Percentiles rank a stretch among this genome's conserved stretches.
phyloP scores from a whole-genome alignment of 1,140 invertebrate species.

The Atta texana region DNA sequence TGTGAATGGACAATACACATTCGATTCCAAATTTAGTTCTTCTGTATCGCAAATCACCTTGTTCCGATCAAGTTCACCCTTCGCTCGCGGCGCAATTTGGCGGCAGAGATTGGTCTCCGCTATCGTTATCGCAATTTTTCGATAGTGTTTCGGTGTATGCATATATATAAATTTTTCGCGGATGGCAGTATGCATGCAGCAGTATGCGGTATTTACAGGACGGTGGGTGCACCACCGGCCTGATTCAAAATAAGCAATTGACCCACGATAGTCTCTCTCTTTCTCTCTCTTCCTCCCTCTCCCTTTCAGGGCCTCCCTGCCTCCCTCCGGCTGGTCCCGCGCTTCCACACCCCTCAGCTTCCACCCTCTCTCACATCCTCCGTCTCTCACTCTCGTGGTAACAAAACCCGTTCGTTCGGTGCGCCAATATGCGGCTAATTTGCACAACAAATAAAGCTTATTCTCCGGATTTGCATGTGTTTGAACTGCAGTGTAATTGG shows the following conservation, averaged over 20 bases:
- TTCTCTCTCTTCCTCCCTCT: constrained; percentile 33
- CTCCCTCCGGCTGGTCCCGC: constrained; percentile 21
- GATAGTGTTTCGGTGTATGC: constrained; percentile 70
- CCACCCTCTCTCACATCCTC: constrained; percentile 55
- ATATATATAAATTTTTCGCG: constrained; percentile 60
- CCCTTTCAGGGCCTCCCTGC: constrained; percentile 19
- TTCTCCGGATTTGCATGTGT: constrained; percentile 87
- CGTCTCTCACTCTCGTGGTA: constrained; percentile 74
- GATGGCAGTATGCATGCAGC: constrained; percentile 49
- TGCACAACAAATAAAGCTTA: constrained; percentile 87
- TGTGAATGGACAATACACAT: neutral
- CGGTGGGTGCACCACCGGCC: constrained; percentile 76
- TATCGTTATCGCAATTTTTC: constrained; percentile 78
- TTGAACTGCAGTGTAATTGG: constrained; percentile 87
- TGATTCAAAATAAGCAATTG: constrained; percentile 85
- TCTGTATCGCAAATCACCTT: constrained; percentile 68
- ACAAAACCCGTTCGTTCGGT: constrained; percentile 83
- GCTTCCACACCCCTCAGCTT: constrained; percentile 37
- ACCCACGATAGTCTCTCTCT: constrained; percentile 74
- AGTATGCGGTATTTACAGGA: constrained; percentile 78
- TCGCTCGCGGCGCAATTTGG: constrained; percentile 72
- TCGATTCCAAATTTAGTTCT: constrained; percentile 29
- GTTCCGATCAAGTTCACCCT: constrained; percentile 69
- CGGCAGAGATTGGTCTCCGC: constrained; percentile 74
- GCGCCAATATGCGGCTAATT: constrained; percentile 86